A percentile compares a stretch with the other conserved stretches of the same genome.
These are phyloP conservation scores for Chelidonichthys spinosus DNA, from an alignment of 2,797 vertebrate genomes.

Conservation along the genomic window DNA sequence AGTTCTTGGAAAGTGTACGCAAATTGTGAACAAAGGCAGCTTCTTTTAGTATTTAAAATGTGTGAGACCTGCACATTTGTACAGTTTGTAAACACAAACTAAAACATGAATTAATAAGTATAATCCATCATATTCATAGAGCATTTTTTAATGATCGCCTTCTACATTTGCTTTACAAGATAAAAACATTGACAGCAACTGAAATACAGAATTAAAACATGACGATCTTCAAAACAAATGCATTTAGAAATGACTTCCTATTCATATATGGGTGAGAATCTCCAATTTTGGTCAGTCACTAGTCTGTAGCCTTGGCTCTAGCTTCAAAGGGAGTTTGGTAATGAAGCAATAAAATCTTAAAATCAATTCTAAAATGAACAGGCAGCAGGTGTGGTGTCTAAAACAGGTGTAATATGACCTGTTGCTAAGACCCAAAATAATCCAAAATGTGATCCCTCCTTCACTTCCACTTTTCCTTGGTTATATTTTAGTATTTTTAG, in stretches of 20 bases:
- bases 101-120: neutral
- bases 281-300: neutral
- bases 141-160: neutral
- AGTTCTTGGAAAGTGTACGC: slow-evolving; percentile 14
- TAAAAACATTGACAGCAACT: neutral
- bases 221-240: neutral
- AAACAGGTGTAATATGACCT: neutral
- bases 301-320: too few species aligned
- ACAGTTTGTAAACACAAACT: neutral
- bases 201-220: neutral
- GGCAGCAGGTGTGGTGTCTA: neutral
- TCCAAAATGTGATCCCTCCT: neutral
- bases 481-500: neutral
- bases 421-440: neutral
- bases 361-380: neutral
- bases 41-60: neutral
- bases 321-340: neutral
- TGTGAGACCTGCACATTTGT: too few species aligned
- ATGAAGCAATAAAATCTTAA: neutral
- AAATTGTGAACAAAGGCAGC: neutral
- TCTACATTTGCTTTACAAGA: neutral
- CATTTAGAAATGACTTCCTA: neutral
- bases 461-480: too few species aligned
- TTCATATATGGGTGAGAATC: neutral
- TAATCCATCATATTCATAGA: neutral